Base-by-base conservation (phyloP, 2,797 vertebrate genomes). In the Platyrinchus mystaceus region DNA sequence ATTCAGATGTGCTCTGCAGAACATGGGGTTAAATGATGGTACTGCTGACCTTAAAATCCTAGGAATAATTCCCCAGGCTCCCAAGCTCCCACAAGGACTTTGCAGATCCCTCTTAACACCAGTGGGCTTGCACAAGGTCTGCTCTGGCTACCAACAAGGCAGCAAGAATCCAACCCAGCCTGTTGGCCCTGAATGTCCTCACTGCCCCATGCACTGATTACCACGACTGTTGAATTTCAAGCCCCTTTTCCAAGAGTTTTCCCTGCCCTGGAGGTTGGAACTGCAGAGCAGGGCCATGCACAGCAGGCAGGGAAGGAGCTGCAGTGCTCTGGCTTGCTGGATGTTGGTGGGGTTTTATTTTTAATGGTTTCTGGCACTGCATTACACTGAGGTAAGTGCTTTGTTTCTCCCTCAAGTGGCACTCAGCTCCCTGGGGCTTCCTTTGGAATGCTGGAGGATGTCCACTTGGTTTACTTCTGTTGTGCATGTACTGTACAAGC, bases 331-430 rank as follows among this genome's bases (percentile, higher is more conserved):
- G 78, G 53, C 20, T 41, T 46, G 53, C 49, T 70, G 74, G 17
- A 18, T 73, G 22, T 32, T 34, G 24, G 7, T 5, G 34, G n/a
- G 5, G 2, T 32, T 56, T 56, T 46, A 24, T 62, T 43, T 77
- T 36, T 75, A 83, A 80, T 93, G 78, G 23, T 44, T 96, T 91
- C 92, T 95, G 93, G 94, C 95, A 93, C 47, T 78, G 92, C 78
- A 71, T 93, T 70, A n/a, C 82, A 14, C 43, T 7, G 87, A 95
- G 84, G 53, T 59, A 81, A 97, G 92, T 81, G 94, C 89, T 96
- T 87, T 93, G 86, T 71, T 89, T 53, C 82, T 74, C 89, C 90
- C 79, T 66, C 87, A 66, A 92, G 94, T 94, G 93, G 70, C 92
- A 85, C 82, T 93, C 21, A 0, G 68, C 66, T 93, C 92, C 92